These are phyloP conservation scores for Incurvaria masculella DNA, from an alignment of 2,888 invertebrate genomes.

Conservation along the genomic window DNA sequence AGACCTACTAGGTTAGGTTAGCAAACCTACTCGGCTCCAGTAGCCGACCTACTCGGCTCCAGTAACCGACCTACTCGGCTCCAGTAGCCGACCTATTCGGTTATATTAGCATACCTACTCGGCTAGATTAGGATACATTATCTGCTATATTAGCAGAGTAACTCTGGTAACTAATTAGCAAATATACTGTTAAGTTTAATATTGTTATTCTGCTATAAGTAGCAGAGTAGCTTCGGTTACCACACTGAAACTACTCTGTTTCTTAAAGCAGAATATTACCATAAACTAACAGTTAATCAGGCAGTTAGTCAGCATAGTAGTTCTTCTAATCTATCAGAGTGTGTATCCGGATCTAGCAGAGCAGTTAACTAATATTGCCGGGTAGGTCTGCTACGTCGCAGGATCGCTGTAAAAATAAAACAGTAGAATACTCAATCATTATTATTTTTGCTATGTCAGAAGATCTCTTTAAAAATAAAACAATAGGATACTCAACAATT, in stretches of 20 bases:
- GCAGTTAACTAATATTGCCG: background rate
- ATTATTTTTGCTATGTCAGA: background rate
- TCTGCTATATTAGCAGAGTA: conserved; percentile 1
- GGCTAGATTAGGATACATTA: background rate
- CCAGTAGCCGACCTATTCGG: background rate
- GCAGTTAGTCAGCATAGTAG: background rate
- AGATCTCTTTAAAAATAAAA: conserved; percentile 1
- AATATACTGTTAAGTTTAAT: conserved; percentile 1
- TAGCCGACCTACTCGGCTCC: background rate
- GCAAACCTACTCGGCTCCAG: background rate
- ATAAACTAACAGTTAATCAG: background rate
- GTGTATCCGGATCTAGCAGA: background rate
- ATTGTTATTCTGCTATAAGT: background rate
- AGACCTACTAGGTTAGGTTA: background rate
- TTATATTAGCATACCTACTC: background rate
- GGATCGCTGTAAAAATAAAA: background rate
- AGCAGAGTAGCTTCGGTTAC: conserved; percentile 1
- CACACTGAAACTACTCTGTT: background rate
- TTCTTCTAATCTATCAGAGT: conserved; percentile 1
- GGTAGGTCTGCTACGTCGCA: conserved; percentile 1
- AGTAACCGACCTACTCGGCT: background rate
- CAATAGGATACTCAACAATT: background rate
- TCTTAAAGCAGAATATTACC: conserved; percentile 1
- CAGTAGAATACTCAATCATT: no score
- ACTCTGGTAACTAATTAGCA: conserved; percentile 1